A percentile compares a stretch with the other conserved stretches of the same genome.
Conservation (phyloP, 1,140 invertebrate genomes). For the Agrypnia vestita region DNA sequence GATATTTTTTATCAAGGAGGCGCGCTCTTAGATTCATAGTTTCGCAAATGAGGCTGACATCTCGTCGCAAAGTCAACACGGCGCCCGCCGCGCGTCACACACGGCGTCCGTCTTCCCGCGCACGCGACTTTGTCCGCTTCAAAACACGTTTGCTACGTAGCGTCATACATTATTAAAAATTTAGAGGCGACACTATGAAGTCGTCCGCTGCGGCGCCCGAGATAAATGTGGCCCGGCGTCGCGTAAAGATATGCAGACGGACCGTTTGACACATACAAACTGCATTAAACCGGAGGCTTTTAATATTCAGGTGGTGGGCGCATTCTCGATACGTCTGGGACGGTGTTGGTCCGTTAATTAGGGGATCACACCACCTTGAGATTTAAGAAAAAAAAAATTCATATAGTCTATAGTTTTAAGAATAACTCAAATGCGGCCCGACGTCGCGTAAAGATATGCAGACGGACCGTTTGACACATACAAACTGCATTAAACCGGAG, state of each 20-base stretch:
- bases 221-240: conserved; percentile 25
- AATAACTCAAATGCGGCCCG: conserved; percentile 19
- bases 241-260: conserved; percentile 36
- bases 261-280: conserved; percentile 42
- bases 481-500: conserved; percentile 31
- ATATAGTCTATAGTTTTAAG: too few relatives aligned
- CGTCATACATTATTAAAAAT: conserved; percentile 53
- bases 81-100: neutral
- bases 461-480: conserved; percentile 32
- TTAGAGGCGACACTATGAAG: conserved; percentile 42
- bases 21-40: conserved; percentile 36
- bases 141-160: conserved; percentile 39
- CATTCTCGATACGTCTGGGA: too few relatives aligned
- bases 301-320: neutral
- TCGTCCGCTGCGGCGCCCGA: conserved; percentile 24
- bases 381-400: too few relatives aligned
- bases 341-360: too few relatives aligned
- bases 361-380: too few relatives aligned
- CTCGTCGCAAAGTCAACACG: neutral
- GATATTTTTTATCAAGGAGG: conserved; percentile 34
- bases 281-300: conserved; percentile 15
- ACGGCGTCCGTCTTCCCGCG: neutral
- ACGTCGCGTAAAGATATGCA: conserved; percentile 37
- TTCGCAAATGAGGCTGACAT: conserved; percentile 37
- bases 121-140: conserved; percentile 32